Percentiles rank a stretch among this genome's conserved stretches.
These are phyloP conservation scores for Pheosia gnoma DNA, from an alignment of 2,888 invertebrate genomes.

Conservation along the genomic window DNA sequence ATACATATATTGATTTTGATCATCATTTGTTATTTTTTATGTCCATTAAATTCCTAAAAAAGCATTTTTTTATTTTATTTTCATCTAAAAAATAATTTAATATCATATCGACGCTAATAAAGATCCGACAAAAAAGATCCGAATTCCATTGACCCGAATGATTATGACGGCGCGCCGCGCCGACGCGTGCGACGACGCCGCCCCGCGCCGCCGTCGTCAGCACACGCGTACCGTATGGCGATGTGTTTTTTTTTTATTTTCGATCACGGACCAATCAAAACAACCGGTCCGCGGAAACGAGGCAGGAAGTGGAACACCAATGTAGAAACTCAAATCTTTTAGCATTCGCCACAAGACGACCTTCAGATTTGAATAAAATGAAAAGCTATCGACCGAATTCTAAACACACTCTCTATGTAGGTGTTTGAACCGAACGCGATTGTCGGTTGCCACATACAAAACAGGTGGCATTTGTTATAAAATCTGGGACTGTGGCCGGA, in stretches of 20 bases:
- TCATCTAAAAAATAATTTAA: too few relatives aligned
- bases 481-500: too few relatives aligned
- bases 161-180: not conserved
- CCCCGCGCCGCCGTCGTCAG: conserved; percentile 13
- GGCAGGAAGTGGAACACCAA: conserved; percentile 64
- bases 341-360: conserved; percentile 59
- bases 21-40: too few relatives aligned
- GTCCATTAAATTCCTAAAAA: too few relatives aligned
- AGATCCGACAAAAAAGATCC: conserved; percentile 48
- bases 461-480: not conserved
- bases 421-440: conserved; percentile 17
- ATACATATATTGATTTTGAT: too few relatives aligned
- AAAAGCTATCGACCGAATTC: conserved; percentile 44
- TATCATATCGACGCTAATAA: too few relatives aligned
- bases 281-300: conserved; percentile 66
- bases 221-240: conserved; percentile 53
- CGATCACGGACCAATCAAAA: conserved; percentile 60
- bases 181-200: too few relatives aligned
- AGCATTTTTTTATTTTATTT: too few relatives aligned
- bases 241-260: conserved; percentile 55
- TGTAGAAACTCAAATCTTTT: conserved; percentile 68
- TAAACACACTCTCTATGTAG: conserved; percentile 18
- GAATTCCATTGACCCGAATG: conserved; percentile 70
- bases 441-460: conserved; percentile 9
- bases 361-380: conserved; percentile 67